Evolutionary conservation across 1,140 invertebrate genomes (phyloP), one percentile per base, ranked within the genome.

Genomic region (Drosophila lacertosa): DNA sequence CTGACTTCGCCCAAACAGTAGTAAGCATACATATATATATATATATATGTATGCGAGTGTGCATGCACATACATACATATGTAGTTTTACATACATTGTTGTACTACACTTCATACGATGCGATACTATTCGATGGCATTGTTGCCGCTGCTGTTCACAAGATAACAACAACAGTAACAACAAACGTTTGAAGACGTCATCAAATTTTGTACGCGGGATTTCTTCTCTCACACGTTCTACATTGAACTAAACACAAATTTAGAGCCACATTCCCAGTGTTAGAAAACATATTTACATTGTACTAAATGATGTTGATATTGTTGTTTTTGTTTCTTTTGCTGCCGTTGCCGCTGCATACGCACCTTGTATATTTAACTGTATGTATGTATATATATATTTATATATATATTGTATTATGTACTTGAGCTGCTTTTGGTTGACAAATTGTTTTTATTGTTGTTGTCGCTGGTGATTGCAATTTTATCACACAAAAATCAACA

Each of bases 401-500:
- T 65, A 50, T 58, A 48, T 29, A 4, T 58, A 58, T 47, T 26
- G n/a, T 64, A 44, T 67, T 75, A 73, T 75, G 58, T 57, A 62
- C 24, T 72, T 67, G 44, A 75, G 57, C 71, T 66, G 64, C 63
- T 75, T 76, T 72, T 60, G 50, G 55, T 40, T 74, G 65, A 53
- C 64, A 55, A 75, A 71, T 66, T 67, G 69, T 84, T 66, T 84
- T 66, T 74, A 50, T 67, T 78, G 57, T 77, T 73, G 73, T 57
- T 53, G 55, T 77, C 50, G 69, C 44, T 86, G 81, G 54, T 84
- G 82, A 86, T 84, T 81, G 81, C 81, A 84, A 74, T 84, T 86
- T 86, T 86, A 84, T 86, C 81, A 84, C 82, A 84, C 86, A 84
- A 84, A 84, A 84, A 84, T 84, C 80, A 84, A 86, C 81, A 84